Evolutionary conservation across 2,113 vertebrate species (phyloP).

Genomic region (Megaleporinus macrocephalus): DNA sequence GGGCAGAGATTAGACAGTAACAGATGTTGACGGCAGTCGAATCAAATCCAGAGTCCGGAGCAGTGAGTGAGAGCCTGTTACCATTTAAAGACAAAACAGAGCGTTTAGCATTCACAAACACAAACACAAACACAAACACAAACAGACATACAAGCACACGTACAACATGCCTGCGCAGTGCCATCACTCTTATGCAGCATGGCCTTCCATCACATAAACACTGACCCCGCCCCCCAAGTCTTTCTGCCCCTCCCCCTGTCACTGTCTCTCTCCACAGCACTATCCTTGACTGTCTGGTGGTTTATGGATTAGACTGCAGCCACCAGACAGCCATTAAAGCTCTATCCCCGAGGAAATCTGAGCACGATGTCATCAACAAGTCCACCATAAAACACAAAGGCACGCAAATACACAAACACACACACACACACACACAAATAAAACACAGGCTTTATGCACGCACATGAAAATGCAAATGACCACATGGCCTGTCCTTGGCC

Average conservation of each 20-base stretch:
- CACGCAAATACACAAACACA: conserved; percentile 10
- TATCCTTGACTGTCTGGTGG: too few relatives aligned
- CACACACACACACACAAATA: neutral
- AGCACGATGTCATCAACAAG: too few relatives aligned
- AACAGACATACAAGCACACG: conserved; percentile 1
- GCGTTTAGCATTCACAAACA: neutral
- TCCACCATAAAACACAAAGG: neutral
- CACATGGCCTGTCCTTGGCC: too few relatives aligned
- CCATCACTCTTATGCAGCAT: conserved; percentile 34
- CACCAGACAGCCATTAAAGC: too few relatives aligned
- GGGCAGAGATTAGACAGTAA: neutral
- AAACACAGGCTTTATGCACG: neutral
- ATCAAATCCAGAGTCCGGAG: conserved; percentile 7
- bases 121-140: conserved; percentile 1
- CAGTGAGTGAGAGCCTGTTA: conserved; percentile 25
- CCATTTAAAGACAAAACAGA: conserved; percentile 59
- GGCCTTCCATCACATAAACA: conserved; percentile 36
- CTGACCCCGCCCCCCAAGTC: neutral
- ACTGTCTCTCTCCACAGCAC: neutral
- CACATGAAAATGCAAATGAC: too few relatives aligned
- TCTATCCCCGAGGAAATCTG: too few relatives aligned
- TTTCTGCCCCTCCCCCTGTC: neutral
- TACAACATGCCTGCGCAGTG: conserved; percentile 33
- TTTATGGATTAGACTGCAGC: too few relatives aligned
- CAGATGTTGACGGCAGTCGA: neutral